Evolutionary conservation across 2,113 vertebrate genomes (phyloP).

Genomic region (Pelodiscus sinensis): DNA sequence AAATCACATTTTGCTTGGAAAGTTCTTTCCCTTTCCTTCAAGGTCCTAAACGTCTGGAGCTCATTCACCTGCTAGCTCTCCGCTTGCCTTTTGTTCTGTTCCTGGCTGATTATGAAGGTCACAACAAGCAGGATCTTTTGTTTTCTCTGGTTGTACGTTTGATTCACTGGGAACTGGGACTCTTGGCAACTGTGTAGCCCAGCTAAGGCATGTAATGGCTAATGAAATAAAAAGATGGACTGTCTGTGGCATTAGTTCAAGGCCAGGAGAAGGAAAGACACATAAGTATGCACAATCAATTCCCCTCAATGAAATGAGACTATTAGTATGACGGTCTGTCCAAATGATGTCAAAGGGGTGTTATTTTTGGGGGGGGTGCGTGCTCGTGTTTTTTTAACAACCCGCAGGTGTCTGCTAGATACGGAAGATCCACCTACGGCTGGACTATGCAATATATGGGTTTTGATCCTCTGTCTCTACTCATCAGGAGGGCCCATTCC

Average conservation of each 20-base stretch:
- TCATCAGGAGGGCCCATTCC: not conserved
- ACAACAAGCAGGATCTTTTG: not conserved
- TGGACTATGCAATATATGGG: not conserved
- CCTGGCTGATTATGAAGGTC: not conserved
- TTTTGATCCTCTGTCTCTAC: not conserved
- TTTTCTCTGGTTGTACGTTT: not conserved
- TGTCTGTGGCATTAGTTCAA: rapidly evolving
- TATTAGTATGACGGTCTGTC: not conserved
- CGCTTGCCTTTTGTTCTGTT: not conserved
- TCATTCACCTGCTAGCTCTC: not conserved
- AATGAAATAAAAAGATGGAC: not conserved
- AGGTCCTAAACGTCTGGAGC: not conserved
- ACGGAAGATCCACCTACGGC: not conserved
- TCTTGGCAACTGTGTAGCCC: not conserved
- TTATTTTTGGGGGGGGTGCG: not conserved
- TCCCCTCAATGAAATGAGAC: not conserved
- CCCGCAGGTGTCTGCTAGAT: not conserved
- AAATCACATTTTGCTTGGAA: not conserved
- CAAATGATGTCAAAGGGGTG: not conserved
- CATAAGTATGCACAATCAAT: not conserved
- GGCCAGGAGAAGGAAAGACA: rapidly evolving
- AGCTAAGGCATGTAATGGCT: not conserved
- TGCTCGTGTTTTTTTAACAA: not conserved
- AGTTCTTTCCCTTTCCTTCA: not conserved
- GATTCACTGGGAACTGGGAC: not conserved